Conservation (phyloP, 2,888 invertebrate species). For the Sinohyriopsis cumingii region DNA sequence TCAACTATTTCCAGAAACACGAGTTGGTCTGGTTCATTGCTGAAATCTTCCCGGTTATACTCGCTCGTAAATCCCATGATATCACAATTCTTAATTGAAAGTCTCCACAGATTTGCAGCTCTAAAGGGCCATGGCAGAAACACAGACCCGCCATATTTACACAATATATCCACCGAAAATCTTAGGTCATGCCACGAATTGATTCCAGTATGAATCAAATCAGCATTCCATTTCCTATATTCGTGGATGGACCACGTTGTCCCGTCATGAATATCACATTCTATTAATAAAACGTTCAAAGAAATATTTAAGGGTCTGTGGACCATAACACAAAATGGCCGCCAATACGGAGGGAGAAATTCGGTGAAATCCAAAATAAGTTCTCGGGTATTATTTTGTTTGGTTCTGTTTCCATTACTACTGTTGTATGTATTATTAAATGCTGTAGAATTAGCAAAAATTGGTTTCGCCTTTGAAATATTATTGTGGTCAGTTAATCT, state of each 20-base stretch:
- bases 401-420: too few relatives aligned
- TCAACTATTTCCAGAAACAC: slow-evolving; percentile 12
- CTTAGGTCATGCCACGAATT: slow-evolving; percentile 1
- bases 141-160: slow-evolving; percentile 10
- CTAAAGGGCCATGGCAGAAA: slow-evolving; percentile 33
- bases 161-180: slow-evolving; percentile 25
- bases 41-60: slow-evolving; percentile 14
- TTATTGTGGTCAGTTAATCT: too few relatives aligned
- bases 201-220: not conserved
- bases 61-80: slow-evolving; percentile 21
- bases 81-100: slow-evolving; percentile 26
- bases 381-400: too few relatives aligned
- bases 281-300: too few relatives aligned
- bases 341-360: too few relatives aligned
- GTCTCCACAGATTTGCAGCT: slow-evolving; percentile 28
- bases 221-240: slow-evolving; percentile 26
- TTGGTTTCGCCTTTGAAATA: too few relatives aligned
- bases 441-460: too few relatives aligned
- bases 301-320: too few relatives aligned
- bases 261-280: slow-evolving; percentile 17
- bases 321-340: too few relatives aligned
- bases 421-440: too few relatives aligned
- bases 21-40: slow-evolving; percentile 17
- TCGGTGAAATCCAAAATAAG: too few relatives aligned
- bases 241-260: slow-evolving; percentile 25